A percentile compares a stretch with the other conserved stretches of the same genome.
phyloP scores from a whole-genome alignment of 53 echinoderm and acorn worm genomes.

The Mesocentrotus franciscanus region DNA sequence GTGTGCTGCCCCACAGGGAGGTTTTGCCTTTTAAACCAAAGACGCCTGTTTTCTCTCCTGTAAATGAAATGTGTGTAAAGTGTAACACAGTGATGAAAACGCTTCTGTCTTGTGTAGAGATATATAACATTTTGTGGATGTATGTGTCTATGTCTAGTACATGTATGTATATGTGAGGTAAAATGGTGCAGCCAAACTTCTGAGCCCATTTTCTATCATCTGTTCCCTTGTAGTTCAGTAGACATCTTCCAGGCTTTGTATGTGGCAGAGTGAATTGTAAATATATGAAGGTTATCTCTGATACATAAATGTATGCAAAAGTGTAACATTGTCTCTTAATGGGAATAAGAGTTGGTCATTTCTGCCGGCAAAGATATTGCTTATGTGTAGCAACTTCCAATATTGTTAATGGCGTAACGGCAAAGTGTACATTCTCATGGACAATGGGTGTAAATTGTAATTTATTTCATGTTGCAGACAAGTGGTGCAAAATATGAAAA shows the following conservation, averaged over 20 bases:
- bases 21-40: slow-evolving; percentile 60
- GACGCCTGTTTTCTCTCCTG: not conserved
- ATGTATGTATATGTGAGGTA: not conserved
- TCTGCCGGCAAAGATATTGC: not conserved
- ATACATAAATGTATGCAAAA: not conserved
- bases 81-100: not conserved
- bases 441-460: not conserved
- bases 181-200: not conserved
- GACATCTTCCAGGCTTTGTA: not conserved
- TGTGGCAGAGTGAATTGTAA: not conserved
- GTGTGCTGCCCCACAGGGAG: slow-evolving; percentile 18
- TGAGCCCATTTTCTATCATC: not conserved
- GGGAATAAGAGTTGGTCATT: not conserved
- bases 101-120: not conserved
- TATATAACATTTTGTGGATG: slow-evolving; percentile 18
- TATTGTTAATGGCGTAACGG: not conserved
- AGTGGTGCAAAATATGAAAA: not conserved
- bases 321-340: not conserved
- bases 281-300: not conserved
- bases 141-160: not conserved
- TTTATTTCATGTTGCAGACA: not conserved
- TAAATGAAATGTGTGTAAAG: not conserved
- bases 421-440: not conserved
- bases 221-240: not conserved
- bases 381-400: not conserved